Evolutionary conservation across 2,113 vertebrate species (phyloP), one percentile per base, ranked within the genome.

Genomic region (Dicerorhinus sumatrensis): DNA sequence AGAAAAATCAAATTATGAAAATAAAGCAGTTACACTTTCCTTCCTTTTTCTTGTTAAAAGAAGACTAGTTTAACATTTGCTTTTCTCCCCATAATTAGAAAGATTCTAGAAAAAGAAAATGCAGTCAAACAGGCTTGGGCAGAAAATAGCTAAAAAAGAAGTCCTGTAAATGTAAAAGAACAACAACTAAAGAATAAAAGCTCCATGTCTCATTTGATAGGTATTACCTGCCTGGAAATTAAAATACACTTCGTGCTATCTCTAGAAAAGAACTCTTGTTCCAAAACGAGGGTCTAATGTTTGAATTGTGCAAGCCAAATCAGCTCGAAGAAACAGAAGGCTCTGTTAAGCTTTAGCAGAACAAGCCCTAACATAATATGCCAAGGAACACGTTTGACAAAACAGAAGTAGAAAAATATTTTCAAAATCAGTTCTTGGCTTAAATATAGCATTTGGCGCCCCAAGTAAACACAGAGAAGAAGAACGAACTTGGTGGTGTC

Each of bases 271-370:
- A 85, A 85, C 84, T 97, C 98, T 95, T 98, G 98, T 98, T 99
- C 97, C 90, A 97, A 98, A 98, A 98, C 62, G 1, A 98, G 96
- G 97, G 98, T 97, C 93, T 98, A 98, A 96, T 98, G 98, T 98
- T 98, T 98, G 97, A 98, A 98, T 94, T 98, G 94, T 42, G 97
- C 98, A 98, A 97, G 98, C 98, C 98, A 98, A 98, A 98, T 98
- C 98, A 98, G 97, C 98, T 97, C 98, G 98, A 97, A 89, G 98
- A 97, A 98, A 98, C 98, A 99, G 98, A 99, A 98, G 98, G 98
- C 97, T 97, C 94, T 81, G 98, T 96, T 96, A 98, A 98, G 98
- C 98, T 98, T 98, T 92, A 98, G 97, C 98, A 98, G 98, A 98
- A 98, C 96, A 97, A 98, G 98, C 97, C 97, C 96, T 95, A 97